phyloP scores from a whole-genome alignment of 2,113 vertebrate genomes.

The human (Homo sapiens) region GRCh38 chr1:70387501-70388000 shows the following conservation, averaged over 20 bases:
- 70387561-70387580: no score
- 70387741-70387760: neutral
- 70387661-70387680: neutral
- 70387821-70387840: neutral
- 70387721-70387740: neutral
- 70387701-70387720: neutral
- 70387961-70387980: neutral
- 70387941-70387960: neutral
- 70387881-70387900: neutral
- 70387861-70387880: neutral
- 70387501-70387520: no score
- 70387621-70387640: accelerated
- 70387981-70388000: neutral
- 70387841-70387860: neutral
- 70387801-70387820: neutral
- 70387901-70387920: neutral
- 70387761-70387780: neutral
- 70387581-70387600: no score
- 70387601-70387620: no score
- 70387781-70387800: neutral
- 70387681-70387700: neutral
- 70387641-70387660: neutral
- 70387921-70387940: neutral
- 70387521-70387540: no score
- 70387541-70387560: no score